Evolutionary conservation across 2,797 vertebrate species (phyloP), one percentile per base, ranked within the genome.

Genomic region (Helostoma temminkii): DNA sequence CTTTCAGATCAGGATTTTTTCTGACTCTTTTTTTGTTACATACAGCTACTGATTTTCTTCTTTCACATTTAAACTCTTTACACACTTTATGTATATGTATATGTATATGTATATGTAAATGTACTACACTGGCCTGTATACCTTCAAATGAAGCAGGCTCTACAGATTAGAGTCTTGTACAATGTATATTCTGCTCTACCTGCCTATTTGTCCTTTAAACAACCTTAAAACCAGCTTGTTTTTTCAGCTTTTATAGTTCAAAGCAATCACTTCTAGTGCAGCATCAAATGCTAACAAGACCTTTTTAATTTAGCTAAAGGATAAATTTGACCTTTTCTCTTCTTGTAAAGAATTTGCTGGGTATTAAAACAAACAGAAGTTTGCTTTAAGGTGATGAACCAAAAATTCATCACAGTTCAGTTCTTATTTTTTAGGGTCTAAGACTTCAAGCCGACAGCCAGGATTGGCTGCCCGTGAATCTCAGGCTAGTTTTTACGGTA

Each of bases 201-300:
- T 43, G n/a, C 9, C n/a, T n/a, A n/a, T n/a, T n/a, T n/a, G n/a
- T n/a, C n/a, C n/a, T n/a, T n/a, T n/a, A n/a, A n/a, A n/a, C n/a
- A n/a, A n/a, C n/a, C n/a, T n/a, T n/a, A n/a, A n/a, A n/a, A n/a
- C n/a, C n/a, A n/a, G 8, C 43, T 63, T 56, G 46, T 56, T 14
- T 15, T 54, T 65, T 28, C 25, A 52, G 32, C 28, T 30, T 36
- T 36, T 36, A 4, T 30, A 30, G 8, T 52, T 41, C 22, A 55
- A 57, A 52, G 21, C 32, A 22, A 16, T 21, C 37, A 18, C 4
- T 21, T 45, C 15, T 37, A 19, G 18, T 57, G 3, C n/a, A 69
- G 47, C 61, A 63, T 64, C 18, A 36, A 25, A 76, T 76, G 60
- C 64, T 57, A 45, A 61, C 61, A 24, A 39, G 25, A 50, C 19